Base-by-base conservation (phyloP, 1,140 invertebrate species). In the Zelostemma sp. region DNA sequence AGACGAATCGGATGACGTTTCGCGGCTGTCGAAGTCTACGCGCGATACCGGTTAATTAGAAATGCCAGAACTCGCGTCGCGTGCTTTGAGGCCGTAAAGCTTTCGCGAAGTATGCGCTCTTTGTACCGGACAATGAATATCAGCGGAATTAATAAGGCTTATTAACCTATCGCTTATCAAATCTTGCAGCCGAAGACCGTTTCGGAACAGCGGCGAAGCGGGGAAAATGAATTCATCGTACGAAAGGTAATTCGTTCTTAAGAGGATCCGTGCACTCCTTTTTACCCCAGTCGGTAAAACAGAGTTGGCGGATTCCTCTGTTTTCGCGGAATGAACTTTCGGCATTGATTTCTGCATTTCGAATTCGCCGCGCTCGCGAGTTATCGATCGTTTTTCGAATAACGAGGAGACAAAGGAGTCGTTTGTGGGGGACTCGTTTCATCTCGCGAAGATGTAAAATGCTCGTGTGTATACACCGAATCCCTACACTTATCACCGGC, bases 341-440 rank as follows among this genome's bases (percentile, higher is more conserved):
- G 3, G 8, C 25, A 17, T 45, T 18, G 17, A 45, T 19, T n/a
- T n/a, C n/a, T 12, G 45, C 17, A 3, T 18, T 47, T 19, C 18
- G 45, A 47, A 47, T 21, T 19, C 18, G 19, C 19, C 1, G n/a
- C 16, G 17, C 19, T 47, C 17, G 11, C 11, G 17, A 11, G 9
- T 9, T 47, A 47, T 47, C 45, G 45, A 47, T 47, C 17, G 45
- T 8, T 18, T n/a, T 21, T 47, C 45, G 8, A 47, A 43, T 16
- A 18, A 21, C 47, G 47, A 14, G 53, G 19, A 73, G 59, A 71
- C 72, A 75, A 77, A 74, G 72, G 55, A 56, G 38, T 66, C 60
- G 73, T 78, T 80, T 80, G 74, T 75, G 45, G 35, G 17, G 38
- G 17, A 11, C 38, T 14, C 45, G 6, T 33, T 46, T 31, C 19